Conservation (phyloP, 2,797 vertebrate genomes). For the Neostethus bicornis region DNA sequence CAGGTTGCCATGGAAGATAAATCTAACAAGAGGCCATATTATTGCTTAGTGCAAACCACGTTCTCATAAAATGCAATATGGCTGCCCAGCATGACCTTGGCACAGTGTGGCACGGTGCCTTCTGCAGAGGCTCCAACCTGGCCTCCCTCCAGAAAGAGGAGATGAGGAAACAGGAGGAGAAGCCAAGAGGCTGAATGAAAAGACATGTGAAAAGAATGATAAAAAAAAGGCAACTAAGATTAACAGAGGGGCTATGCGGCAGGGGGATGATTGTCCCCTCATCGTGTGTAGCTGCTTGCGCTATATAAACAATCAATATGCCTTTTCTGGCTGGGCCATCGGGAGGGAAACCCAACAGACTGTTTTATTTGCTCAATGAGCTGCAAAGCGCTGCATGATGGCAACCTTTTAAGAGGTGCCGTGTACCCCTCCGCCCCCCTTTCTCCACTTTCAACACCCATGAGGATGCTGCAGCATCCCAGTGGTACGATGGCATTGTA, state of each 20-base stretch:
- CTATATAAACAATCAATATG: constrained; percentile 78
- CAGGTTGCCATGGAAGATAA: constrained; percentile 63
- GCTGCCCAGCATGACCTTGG: constrained; percentile 81
- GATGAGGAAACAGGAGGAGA: constrained; percentile 7
- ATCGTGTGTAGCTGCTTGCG: constrained; percentile 46
- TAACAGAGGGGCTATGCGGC: constrained; percentile 40
- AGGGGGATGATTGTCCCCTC: constrained; percentile 47
- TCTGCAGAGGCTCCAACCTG: constrained; percentile 70
- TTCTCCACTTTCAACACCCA: constrained; percentile 15
- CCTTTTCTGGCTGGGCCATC: constrained; percentile 71
- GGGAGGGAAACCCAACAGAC: constrained; percentile 54
- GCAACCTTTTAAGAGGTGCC: constrained; percentile 27
- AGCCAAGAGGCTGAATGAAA: constrained; percentile 1
- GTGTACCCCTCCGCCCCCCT: constrained; percentile 16
- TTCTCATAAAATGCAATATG: constrained; percentile 84
- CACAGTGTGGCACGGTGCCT: constrained; percentile 73
- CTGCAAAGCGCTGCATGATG: constrained; percentile 34
- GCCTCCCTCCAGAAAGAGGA: constrained; percentile 61
- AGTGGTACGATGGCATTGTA: constrained; percentile 73
- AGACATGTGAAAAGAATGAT: constrained; percentile 10
- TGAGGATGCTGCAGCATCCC: constrained; percentile 53
- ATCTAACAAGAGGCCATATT: constrained; percentile 70
- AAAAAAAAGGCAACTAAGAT: neutral
- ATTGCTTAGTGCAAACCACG: constrained; percentile 72
- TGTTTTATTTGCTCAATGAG: constrained; percentile 48